Evolutionary conservation across 2,113 vertebrate species (phyloP), one percentile per base, ranked within the genome.

Genomic region (Phrynocephalus versicolor): DNA sequence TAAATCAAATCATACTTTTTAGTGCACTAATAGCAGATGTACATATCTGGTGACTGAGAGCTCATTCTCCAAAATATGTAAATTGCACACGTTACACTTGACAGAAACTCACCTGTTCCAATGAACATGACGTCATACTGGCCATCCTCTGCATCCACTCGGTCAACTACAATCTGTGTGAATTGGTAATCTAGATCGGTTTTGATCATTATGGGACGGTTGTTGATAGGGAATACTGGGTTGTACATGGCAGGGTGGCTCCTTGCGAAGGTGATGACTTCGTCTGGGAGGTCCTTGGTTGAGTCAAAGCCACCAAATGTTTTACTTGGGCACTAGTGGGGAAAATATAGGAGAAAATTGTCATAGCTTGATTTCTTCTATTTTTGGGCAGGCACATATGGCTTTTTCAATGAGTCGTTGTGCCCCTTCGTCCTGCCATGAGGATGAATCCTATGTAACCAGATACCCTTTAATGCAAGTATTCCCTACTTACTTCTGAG

Each of bases 101-200:
- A 10, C 45, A 30, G 13, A 25, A 39, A 78, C 75, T 88, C 90
- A 98, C 99, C 98, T 96, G 99, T 99, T 93, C 98, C 99, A 33
- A 99, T 99, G 94, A 99, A 99, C 98, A 99, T 98, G 85, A 99
- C 99, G 1, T 99, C 98, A 12, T 99, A 99, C 5, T 98, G 98
- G 19, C 99, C 99, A 27, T 99, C 99, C 86, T 99, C 99, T 60
- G 99, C 99, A 2, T 99, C 99, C 0, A 99, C 99, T 88, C 97
- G 96, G 93, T 99, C 99, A 60, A 99, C 98, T 45, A 99, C 98
- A 60, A 99, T 98, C 92, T 99, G 98, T 1, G 98, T 99, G 93
- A 99, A 99, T 91, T 99, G 98, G 89, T 99, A 99, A 94, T 98
- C 98, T 78, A 99, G 97, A 0, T 99, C 98, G 0, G 98, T 99